A percentile compares a stretch with the other conserved stretches of the same genome.
Conservation (phyloP, 2,797 vertebrate species). For the Dicrostonyx torquatus region DNA sequence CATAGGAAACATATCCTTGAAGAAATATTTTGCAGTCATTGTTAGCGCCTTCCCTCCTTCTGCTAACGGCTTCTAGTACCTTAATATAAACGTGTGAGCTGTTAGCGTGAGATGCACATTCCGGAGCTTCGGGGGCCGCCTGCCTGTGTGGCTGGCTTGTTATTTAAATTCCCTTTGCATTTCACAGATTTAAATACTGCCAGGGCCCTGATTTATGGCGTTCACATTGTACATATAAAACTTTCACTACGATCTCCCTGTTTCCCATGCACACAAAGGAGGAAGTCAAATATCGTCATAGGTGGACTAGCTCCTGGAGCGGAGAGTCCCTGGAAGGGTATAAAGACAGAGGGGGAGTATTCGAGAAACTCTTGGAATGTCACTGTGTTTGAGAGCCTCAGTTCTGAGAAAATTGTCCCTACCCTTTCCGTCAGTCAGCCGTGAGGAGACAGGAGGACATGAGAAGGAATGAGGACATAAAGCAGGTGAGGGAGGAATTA, state of each 20-base stretch:
- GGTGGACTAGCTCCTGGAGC: not conserved
- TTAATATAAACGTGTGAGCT: conserved; percentile 84
- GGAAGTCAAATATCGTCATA: conserved; percentile 21
- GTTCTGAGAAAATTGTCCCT: not conserved
- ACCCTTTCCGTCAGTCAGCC: not conserved
- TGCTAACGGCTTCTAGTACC: conserved; percentile 78
- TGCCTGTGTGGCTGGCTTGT: conserved; percentile 80
- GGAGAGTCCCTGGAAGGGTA: not conserved
- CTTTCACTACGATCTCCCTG: conserved; percentile 46
- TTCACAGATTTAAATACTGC: conserved; percentile 82
- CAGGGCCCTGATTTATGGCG: conserved; percentile 78
- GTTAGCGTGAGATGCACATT: conserved; percentile 85
- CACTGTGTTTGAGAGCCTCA: not conserved
- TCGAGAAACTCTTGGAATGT: not conserved
- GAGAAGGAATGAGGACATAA: not conserved
- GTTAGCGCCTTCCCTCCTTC: conserved; percentile 88
- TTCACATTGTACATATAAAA: conserved; percentile 64
- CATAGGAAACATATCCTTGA: conserved; percentile 85
- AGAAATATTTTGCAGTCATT: conserved; percentile 86
- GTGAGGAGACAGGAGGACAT: not conserved
- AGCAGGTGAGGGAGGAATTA: not conserved
- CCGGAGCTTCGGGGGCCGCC: conserved; percentile 79
- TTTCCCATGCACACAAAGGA: not conserved
- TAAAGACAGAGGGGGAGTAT: not conserved
- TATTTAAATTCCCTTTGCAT: conserved; percentile 83